These are phyloP conservation scores for Sminthopsis crassicaudata DNA, from an alignment of 2,113 vertebrate genomes.

Conservation along the genomic window DNA sequence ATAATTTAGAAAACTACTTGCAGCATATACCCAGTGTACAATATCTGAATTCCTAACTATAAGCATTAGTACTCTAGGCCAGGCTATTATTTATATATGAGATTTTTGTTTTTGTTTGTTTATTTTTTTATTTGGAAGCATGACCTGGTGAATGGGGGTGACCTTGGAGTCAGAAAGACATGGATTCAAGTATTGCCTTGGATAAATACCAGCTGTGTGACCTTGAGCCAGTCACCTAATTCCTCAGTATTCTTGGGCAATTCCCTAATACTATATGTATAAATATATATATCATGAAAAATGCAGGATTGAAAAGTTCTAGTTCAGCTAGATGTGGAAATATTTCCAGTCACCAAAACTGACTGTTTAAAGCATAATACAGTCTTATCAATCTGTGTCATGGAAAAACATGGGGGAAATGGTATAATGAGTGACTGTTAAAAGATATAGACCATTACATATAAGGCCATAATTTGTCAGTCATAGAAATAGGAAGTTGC, in stretches of 20 bases:
- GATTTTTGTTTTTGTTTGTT: background rate
- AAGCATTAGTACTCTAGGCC: background rate
- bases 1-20: background rate
- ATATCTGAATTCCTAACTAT: background rate
- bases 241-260: background rate
- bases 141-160: background rate
- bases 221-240: background rate
- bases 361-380: background rate
- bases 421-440: background rate
- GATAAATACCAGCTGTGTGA: background rate
- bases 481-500: slow-evolving; percentile 20
- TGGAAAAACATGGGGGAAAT: background rate
- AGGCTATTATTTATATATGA: background rate
- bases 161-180: background rate
- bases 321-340: background rate
- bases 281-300: background rate
- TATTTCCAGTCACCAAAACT: background rate
- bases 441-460: background rate
- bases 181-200: background rate
- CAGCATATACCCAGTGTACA: background rate
- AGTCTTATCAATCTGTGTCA: background rate
- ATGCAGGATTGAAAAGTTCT: background rate
- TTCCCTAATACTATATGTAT: background rate
- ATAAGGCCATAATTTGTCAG: background rate
- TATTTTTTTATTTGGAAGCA: background rate